Percentiles rank a stretch among this genome's conserved stretches.
phyloP scores from a whole-genome alignment of 37 sponge, comb jelly and placozoan genomes.

The Eunapius fragilis region DNA sequence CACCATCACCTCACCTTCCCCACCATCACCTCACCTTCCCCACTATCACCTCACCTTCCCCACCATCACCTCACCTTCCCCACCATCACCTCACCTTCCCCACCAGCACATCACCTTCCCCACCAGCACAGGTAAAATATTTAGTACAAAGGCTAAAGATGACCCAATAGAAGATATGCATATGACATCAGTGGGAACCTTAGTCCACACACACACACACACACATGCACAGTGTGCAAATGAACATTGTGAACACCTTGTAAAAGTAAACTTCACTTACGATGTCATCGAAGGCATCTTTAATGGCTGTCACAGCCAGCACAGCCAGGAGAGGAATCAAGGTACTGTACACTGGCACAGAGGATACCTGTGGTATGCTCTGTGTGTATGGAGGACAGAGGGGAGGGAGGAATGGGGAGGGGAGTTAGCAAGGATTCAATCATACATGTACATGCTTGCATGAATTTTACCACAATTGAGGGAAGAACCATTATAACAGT shows the following conservation, averaged over 20 bases:
- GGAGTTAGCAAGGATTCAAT: too few relatives aligned
- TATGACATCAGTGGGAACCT: too few relatives aligned
- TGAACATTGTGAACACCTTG: too few relatives aligned
- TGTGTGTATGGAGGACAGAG: background rate
- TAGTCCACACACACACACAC: too few relatives aligned
- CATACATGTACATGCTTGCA: too few relatives aligned
- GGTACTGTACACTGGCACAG: slow-evolving; percentile 85
- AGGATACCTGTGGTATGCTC: slow-evolving; percentile 83
- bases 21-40: background rate
- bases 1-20: background rate
- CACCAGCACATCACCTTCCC: background rate
- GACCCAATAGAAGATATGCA: too few relatives aligned
- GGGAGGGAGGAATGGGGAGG: too few relatives aligned
- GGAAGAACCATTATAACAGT: too few relatives aligned
- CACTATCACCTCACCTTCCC: background rate
- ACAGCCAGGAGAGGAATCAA: slow-evolving; percentile 85
- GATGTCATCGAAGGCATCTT: slow-evolving; percentile 96
- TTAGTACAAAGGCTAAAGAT: too few relatives aligned
- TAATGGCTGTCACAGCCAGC: slow-evolving; percentile 87
- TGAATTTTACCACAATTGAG: too few relatives aligned
- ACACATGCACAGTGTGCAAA: too few relatives aligned
- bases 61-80: background rate
- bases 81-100: background rate
- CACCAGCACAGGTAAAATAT: background rate
- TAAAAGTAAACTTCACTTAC: too few relatives aligned